Evolutionary conservation across 2,113 vertebrate genomes (phyloP), one percentile per base, ranked within the genome.

Genomic region (Rhinogobius similis): DNA sequence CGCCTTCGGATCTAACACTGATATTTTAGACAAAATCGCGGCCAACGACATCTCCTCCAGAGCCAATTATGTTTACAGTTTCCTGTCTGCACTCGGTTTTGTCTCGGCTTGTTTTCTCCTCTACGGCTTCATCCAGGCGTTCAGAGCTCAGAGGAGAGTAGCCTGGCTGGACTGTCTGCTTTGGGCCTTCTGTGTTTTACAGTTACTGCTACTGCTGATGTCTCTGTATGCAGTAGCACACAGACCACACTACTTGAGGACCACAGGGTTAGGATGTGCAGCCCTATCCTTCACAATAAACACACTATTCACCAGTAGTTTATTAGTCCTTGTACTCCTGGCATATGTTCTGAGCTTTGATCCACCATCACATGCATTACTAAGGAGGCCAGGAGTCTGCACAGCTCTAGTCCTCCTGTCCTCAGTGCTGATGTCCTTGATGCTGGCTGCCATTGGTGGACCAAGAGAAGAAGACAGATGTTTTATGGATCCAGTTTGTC

Each of bases 281-380:
- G 0, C 84, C 0, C 88, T 96, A 20, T 94, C 93, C 0, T 94
- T 95, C 63, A 73, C 90, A 41, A 86, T 94, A 84, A 95, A 94
- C 29, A 9, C 86, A 2, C 65, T 67, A 52, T 95, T 92, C 36
- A 91, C 93, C 84, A 88, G 64, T 0, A 79, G 90, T 32, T 88
- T 94, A 44, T 65, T 93, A 0, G 44, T 87, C 53, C 82, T 94
- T 16, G 71, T 84, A 61, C 72, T 89, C 1, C 91, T 73, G 24
- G 87, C 91, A 18, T 81, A 90, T 0, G 62, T 70, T 0, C 59
- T 94, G 0, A 77, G 90, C 12, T 69, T 88, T 6, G 70, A 91
- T 20, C 81, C 83, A 0, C 38, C 78, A 1, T 44, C 27, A 23
- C 44, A 84, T 7, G 18, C 70, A 13, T 38, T 77, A 24, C 44